These are phyloP conservation scores for Eonycteris spelaea DNA, from an alignment of 2,113 vertebrate species.

Conservation along the genomic window DNA sequence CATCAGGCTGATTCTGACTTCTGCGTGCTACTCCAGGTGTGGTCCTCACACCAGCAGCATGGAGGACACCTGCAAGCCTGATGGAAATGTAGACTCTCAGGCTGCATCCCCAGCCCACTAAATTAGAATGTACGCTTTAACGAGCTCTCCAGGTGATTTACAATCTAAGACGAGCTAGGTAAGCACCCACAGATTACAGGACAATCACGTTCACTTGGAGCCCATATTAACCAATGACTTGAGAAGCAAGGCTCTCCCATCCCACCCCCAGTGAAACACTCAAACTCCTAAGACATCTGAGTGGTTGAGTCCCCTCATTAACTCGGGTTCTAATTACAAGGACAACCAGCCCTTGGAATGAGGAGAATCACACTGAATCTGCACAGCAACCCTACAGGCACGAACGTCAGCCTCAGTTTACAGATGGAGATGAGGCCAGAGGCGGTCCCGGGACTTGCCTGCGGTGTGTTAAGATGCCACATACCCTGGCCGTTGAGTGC, in stretches of 20 bases:
- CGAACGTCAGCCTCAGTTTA: not conserved
- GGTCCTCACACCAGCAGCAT: not conserved
- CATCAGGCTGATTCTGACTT: not conserved
- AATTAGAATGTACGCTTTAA: not conserved
- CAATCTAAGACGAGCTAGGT: not conserved
- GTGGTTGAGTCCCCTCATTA: not conserved
- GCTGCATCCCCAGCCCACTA: not conserved
- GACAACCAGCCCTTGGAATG: not conserved
- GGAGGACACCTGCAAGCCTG: not conserved
- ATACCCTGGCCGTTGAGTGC: accelerated
- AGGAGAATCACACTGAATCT: not conserved
- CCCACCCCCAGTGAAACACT: not conserved
- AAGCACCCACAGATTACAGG: not conserved
- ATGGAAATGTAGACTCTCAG: not conserved
- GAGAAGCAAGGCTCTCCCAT: not conserved
- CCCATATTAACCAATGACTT: not conserved
- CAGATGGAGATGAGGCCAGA: not conserved
- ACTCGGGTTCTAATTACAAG: not conserved
- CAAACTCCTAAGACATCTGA: not conserved
- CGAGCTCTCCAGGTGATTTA: not conserved
- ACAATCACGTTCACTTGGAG: not conserved
- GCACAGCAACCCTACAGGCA: accelerated
- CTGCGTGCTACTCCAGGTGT: not conserved
- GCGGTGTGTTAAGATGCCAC: not conserved
- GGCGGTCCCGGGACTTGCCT: not conserved